A percentile compares a stretch with the other conserved stretches of the same genome.
Evolutionary conservation across 2,113 vertebrate species (phyloP).

Genomic region (Physeter macrocephalus): DNA sequence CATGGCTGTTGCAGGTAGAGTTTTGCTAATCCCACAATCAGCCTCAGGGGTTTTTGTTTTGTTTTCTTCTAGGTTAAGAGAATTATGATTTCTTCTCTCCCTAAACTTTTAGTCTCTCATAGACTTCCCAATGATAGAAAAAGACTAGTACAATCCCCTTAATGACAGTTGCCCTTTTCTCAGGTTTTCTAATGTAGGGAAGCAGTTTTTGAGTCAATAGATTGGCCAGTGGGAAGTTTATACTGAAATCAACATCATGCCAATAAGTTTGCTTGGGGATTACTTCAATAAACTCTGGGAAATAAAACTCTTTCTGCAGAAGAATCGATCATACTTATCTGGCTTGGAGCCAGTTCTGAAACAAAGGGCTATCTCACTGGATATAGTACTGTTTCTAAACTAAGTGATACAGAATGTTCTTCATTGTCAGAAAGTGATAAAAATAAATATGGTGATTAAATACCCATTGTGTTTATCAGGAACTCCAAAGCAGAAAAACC

Average conservation of each 20-base stretch:
- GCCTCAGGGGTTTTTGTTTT: neutral
- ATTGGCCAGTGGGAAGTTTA: neutral
- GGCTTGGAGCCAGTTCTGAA: neutral
- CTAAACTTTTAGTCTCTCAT: neutral
- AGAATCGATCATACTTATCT: constrained; percentile 23
- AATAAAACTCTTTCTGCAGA: constrained; percentile 13
- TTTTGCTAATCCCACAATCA: neutral
- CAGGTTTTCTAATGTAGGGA: neutral
- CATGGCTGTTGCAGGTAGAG: neutral
- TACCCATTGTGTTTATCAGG: neutral
- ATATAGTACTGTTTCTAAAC: neutral
- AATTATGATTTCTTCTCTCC: neutral
- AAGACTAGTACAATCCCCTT: neutral
- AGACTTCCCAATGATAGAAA: neutral
- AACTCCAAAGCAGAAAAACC: neutral
- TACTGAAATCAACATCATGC: neutral
- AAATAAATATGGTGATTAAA: neutral
- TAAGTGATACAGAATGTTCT: neutral
- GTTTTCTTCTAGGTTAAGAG: neutral
- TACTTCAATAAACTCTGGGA: neutral
- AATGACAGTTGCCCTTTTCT: neutral
- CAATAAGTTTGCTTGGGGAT: neutral
- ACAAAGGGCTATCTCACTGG: constrained; percentile 19
- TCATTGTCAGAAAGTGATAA: constrained; percentile 6
- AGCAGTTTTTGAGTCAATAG: neutral